Evolutionary conservation across 2,797 vertebrate genomes (phyloP), one percentile per base, ranked within the genome.

Genomic region (Bufotes viridis): DNA sequence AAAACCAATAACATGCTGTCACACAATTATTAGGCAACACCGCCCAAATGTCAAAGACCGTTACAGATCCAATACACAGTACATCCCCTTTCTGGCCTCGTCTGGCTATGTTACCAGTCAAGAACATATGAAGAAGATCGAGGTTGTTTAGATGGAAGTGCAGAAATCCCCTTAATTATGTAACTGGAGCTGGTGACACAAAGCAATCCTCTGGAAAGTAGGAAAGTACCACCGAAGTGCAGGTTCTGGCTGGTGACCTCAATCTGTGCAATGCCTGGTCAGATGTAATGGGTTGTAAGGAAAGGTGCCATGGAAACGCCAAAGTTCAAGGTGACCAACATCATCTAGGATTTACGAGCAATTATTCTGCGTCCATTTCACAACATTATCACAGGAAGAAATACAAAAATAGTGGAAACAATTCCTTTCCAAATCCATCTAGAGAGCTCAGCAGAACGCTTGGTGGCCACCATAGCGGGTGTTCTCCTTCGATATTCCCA

Each of bases 121-220:
- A 51, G 72, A 75, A 53, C 42, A 76, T 76, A n/a, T 53, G 49
- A 76, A 76, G 74, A 76, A 51, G 42, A 53, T 51, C 13, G 12
- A 57, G 14, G 49, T 18, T 69, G 81, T 69, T 55, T 26, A 69
- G 61, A 51, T 18, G 49, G 12, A 51, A 82, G 63, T 55, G 14
- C 81, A 82, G 81, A 82, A 82, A 70, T 70, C 81, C 81, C 81
- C 81, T 26, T 26, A 26, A 82, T 70, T 67, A 55, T 57, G 81
- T 82, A 24, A 82, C 65, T 0, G 5, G 81, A 82, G 81, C 65
- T 24, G 14, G 22, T 55, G 72, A 75, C 72, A 75, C 42, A 11
- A 49, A 53, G n/a, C 51, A 12, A 53, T 18, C 12, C 22, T 69
- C 26, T 24, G 60, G 63, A 67, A 49, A 63, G 14, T 69, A 26